Evolutionary conservation across 2,797 vertebrate genomes (phyloP).

Genomic region (Morelia viridis): DNA sequence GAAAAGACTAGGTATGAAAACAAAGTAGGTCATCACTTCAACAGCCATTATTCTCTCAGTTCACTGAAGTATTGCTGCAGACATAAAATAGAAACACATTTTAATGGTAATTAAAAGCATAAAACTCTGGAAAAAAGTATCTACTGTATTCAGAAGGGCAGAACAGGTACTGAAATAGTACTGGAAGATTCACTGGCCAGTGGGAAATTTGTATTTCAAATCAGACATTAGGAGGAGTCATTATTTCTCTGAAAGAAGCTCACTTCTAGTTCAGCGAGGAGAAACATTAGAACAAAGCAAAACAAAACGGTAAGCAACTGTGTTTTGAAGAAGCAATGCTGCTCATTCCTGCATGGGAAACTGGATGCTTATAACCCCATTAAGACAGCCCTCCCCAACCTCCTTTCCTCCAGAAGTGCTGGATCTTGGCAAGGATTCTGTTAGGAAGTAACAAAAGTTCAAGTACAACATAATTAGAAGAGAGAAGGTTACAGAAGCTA

Average conservation of each 20-base stretch:
- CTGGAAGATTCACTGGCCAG: background rate
- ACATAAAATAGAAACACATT: background rate
- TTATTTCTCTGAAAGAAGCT: background rate
- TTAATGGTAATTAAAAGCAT: background rate
- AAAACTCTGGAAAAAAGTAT: background rate
- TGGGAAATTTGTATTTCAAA: background rate
- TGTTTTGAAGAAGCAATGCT: background rate
- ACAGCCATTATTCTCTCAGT: constrained; percentile 2
- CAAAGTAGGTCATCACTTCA: constrained; percentile 11
- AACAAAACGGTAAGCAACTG: background rate
- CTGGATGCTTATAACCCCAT: background rate
- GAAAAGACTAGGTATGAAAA: background rate
- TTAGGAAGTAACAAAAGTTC: background rate
- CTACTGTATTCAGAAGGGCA: background rate
- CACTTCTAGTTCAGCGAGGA: background rate
- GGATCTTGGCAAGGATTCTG: background rate
- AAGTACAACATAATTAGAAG: background rate
- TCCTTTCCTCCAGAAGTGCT: background rate
- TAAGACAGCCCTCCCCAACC: background rate
- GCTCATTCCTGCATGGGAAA: background rate
- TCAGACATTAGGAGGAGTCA: too few species aligned
- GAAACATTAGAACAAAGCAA: background rate
- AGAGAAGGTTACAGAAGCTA: background rate
- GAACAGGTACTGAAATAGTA: background rate
- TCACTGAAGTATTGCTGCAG: background rate